These are phyloP conservation scores for Nomada ferruginata DNA, from an alignment of 2,888 invertebrate species.

Conservation along the genomic window DNA sequence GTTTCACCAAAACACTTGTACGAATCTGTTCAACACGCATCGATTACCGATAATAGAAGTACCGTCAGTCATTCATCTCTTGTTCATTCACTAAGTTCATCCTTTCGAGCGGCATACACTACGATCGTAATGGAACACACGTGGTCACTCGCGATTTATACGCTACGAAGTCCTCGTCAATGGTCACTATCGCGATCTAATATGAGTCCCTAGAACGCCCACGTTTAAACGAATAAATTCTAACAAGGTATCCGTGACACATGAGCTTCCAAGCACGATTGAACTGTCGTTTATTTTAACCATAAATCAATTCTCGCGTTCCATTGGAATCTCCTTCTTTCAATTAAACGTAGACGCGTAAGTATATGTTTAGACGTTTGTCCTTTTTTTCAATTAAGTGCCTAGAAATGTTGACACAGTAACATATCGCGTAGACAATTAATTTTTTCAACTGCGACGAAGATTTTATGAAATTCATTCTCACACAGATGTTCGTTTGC, in stretches of 20 bases:
- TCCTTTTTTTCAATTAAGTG: background rate
- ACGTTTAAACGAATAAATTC: conserved; percentile 10
- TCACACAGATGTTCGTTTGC: conserved; percentile 14
- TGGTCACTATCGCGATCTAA: conserved; percentile 31
- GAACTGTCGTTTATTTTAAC: background rate
- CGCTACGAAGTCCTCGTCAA: conserved; percentile 6
- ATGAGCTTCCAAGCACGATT: background rate
- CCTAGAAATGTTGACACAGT: background rate
- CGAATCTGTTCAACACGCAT: background rate
- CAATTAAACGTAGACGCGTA: background rate
- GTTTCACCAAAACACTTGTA: background rate
- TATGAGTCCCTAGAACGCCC: background rate
- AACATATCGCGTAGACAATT: background rate
- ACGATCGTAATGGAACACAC: conserved; percentile 28
- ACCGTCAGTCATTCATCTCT: conserved; percentile 34
- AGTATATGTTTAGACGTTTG: background rate
- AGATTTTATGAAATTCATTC: background rate
- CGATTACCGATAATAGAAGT: conserved; percentile 13
- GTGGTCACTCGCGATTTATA: conserved; percentile 25
- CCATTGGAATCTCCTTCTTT: background rate
- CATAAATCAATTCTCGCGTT: background rate
- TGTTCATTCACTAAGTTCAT: conserved; percentile 49
- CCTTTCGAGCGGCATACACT: conserved; percentile 1
- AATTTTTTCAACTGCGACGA: background rate
- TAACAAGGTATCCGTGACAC: background rate